Evolutionary conservation across 92 coral and sea anemone genomes (phyloP), one percentile per base, ranked within the genome.

Genomic region (Micromussa lordhowensis): DNA sequence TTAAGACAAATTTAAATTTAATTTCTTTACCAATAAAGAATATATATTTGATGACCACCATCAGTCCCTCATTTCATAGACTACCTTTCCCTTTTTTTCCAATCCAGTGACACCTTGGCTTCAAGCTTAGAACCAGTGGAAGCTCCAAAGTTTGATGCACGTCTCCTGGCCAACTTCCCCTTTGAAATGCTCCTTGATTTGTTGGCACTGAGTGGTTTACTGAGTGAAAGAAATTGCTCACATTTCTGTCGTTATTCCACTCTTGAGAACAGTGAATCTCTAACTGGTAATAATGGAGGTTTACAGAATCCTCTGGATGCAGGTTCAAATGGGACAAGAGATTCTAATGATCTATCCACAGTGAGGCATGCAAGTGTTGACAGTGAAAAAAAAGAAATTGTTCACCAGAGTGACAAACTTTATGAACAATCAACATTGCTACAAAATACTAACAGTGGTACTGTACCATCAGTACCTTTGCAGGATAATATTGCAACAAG

Each of bases 61-160:
- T 58, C 64, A 19, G 26, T 22, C 64, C 26, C 5, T 44, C 12
- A 44, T 6, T 58, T 58, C 24, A 58, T 19, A 9, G 5, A 18
- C 26, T 58, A n/a, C 24, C 64, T 5, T 58, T 22, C 21, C 48
- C 51, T 57, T 83, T 26, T 80, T 51, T 3, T 80, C 31, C 82
- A 40, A 66, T 51, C 38, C 34, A 95, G 98, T 87, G 98, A 95
- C 76, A 88, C 84, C 10, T 70, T 91, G 34, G 88, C 90, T 59
- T 83, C 93, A 66, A 95, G 78, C 66, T 38, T 95, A 75, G 98
- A 91, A 53, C 96, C 96, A 78, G 44, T 87, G 35, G 91, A 95
- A 78, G 87, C 96, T 15, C 38, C 54, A 69, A 61, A 79, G 31
- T 91, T 95, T 82, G 94, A 95, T 35, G 95, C 93, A 28, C 73